phyloP scores from a whole-genome alignment of 2,113 vertebrate genomes.

The Tachysurus vachellii region DNA sequence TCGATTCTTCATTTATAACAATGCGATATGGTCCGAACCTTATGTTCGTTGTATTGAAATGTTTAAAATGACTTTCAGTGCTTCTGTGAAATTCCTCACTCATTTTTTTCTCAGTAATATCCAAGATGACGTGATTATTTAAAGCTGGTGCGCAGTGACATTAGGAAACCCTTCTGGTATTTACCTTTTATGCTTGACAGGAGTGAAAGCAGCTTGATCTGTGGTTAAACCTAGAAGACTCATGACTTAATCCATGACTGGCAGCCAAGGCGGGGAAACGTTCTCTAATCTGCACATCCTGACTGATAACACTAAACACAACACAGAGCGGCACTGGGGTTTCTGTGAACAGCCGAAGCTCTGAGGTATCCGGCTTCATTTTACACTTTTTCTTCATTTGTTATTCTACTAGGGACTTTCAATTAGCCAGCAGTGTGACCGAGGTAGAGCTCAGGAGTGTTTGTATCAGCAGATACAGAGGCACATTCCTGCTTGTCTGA shows the following conservation, averaged over 20 bases:
- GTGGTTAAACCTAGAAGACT: slow-evolving; percentile 33
- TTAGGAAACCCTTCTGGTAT: slow-evolving; percentile 20
- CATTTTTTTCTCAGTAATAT: not conserved
- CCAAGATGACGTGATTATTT: not conserved
- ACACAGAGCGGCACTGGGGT: slow-evolving; percentile 11
- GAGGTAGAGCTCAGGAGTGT: not conserved
- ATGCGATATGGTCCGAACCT: too few relatives aligned
- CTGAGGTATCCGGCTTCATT: slow-evolving; percentile 22
- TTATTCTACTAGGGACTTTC: slow-evolving; percentile 16
- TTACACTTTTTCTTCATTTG: not conserved
- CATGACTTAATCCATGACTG: slow-evolving; percentile 41
- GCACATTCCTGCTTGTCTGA: not conserved
- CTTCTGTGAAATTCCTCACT: slow-evolving; percentile 16
- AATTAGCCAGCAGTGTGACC: not conserved
- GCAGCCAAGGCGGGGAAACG: slow-evolving; percentile 8
- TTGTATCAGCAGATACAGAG: not conserved
- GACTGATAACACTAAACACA: slow-evolving; percentile 1
- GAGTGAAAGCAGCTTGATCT: slow-evolving; percentile 19
- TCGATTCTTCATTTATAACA: not conserved
- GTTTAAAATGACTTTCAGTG: not conserved
- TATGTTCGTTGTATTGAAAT: not conserved
- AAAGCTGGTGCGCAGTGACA: slow-evolving; percentile 11
- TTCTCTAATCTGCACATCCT: slow-evolving; percentile 19
- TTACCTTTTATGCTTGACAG: slow-evolving; percentile 6
- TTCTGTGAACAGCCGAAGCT: slow-evolving; percentile 47